Base-by-base conservation (phyloP, 2,888 invertebrate species). In the Smittia sp. region DNA sequence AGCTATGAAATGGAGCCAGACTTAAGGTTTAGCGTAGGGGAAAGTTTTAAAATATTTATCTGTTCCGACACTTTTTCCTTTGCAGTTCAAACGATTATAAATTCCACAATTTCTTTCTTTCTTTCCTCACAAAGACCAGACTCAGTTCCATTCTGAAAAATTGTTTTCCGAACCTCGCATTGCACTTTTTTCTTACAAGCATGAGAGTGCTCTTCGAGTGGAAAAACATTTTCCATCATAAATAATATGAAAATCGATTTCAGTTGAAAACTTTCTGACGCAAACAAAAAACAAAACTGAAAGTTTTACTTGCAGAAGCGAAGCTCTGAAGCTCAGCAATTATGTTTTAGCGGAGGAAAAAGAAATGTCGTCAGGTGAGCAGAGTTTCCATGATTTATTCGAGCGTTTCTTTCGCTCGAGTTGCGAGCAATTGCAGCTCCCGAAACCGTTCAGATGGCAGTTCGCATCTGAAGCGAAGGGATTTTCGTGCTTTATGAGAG, bases 241-340 rank as follows among this genome's bases (percentile, higher is more conserved):
- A 58, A 58, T 58, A 58, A 58, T 58, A 20, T n/a, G 46, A 58
- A 58, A 58, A 58, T 58, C 58, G 58, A 58, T 58, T 58, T 20
- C 18, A 58, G 9, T 18, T 20, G 20, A 9, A n/a, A 18, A 7
- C 4, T 46, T 58, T 20, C 18, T 58, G 32, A 46, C n/a, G 52
- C 52, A 15, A 15, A 15, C 52, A 46, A 18, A 46, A 46, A 15
- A 32, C 32, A 46, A 46, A 46, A 46, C 3, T 32, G 32, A 11
- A 46, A 46, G 11, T 46, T 46, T 46, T 46, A 11, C 46, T 46
- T 46, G 46, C 2, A 46, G 2, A 46, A 46, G n/a, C 2, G 6
- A 15, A 46, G 15, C 3, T 46, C 11, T 46, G 46, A 46, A 46
- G 46, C 46, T 46, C 46, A 46, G 46, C 46, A 46, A 46, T 46